phyloP scores from a whole-genome alignment of 2,888 invertebrate genomes.

The Xestia c-nigrum region DNA sequence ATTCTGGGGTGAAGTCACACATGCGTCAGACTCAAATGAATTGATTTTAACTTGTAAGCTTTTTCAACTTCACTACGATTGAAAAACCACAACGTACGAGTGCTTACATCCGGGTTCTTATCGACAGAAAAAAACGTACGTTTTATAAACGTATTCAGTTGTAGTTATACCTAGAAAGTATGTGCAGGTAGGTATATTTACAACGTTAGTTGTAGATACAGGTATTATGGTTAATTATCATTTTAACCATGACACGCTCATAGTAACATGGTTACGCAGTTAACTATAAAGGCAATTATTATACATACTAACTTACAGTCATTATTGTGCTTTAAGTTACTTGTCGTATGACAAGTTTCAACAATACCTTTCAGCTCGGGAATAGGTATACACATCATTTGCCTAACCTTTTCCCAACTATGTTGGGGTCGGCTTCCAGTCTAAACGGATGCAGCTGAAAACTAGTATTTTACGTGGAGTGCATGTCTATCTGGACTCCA shows the following conservation, averaged over 20 bases:
- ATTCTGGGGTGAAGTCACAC: neutral
- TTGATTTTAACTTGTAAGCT: neutral
- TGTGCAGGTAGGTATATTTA: neutral
- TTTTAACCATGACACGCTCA: conserved; percentile 50
- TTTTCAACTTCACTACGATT: neutral
- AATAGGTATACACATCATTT: neutral
- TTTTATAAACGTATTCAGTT: conserved; percentile 1
- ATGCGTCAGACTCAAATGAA: neutral
- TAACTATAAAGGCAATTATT: conserved; percentile 17
- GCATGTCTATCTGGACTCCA: no score
- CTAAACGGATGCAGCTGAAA: no score
- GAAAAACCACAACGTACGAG: neutral
- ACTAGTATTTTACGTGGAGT: no score
- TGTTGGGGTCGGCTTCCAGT: no score
- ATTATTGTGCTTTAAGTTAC: conserved; percentile 17
- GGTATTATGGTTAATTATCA: conserved; percentile 38
- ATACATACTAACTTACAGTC: neutral
- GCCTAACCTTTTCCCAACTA: no score
- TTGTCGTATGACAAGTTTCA: neutral
- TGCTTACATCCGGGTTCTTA: neutral
- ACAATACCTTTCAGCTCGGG: neutral
- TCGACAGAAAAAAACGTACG: neutral
- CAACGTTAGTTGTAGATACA: neutral
- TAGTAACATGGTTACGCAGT: conserved; percentile 16
- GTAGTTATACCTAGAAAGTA: neutral